Evolutionary conservation across 2,113 vertebrate genomes (phyloP), one percentile per base, ranked within the genome.

Genomic region (Archocentrus centrarchus): DNA sequence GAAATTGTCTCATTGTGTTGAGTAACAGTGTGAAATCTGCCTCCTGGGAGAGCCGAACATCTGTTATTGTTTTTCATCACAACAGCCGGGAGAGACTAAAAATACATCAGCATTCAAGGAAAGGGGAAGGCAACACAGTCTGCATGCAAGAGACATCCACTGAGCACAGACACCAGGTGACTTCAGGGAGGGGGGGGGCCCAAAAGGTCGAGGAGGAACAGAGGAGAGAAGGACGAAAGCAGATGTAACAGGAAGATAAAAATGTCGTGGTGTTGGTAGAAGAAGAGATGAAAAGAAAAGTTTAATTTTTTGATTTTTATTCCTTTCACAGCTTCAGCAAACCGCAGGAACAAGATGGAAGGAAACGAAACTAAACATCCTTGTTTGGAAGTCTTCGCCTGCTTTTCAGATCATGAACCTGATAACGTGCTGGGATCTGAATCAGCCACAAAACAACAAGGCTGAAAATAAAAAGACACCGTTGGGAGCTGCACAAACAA

Each of bases 11-110:
- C 47, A 53, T 32, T 73, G 66, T 53, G 0, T 73, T 53, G 66
- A 73, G 27, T n/a, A 53, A 73, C 44, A 32, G 47, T 73, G 44
- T 14, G 47, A 73, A 53, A 73, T 53, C 27, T 53, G 47, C 47
- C 66, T 32, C 47, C 18, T 6, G 63, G 82, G 82, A 64, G 15
- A 0, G 15, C 39, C 7, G 7, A 85, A 85, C 92, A 92, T 91
- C 91, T 91, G 89, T 66, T 85, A 22, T 64, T 81, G 66, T 90
- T 92, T 88, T 84, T 82, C 80, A 80, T 86, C 63, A 20, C 35
- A 78, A 58, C 62, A 81, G 59, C 66, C 68, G 47, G 3, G 59
- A 53, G 76, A 87, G 76, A 32, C 44, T 5, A 57, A 50, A 83
- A 37, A 64, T 53, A 30, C 82, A 86, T 90, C 79, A 68, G 91